A percentile compares a stretch with the other conserved stretches of the same genome.
Conservation (phyloP, 2,888 invertebrate genomes). For the Trissoscelio sp. region DNA sequence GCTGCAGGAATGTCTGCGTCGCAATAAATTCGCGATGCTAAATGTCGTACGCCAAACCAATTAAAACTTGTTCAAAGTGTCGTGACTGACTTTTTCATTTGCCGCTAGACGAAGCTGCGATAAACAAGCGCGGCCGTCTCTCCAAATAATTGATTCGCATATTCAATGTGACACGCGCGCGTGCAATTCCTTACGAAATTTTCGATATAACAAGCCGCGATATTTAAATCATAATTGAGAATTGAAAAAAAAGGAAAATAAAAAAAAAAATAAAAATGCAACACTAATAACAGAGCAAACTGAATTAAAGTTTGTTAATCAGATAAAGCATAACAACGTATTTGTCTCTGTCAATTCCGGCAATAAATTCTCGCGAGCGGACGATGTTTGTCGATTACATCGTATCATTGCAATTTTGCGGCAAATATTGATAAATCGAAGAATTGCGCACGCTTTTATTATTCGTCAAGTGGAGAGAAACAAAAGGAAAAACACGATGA, state of each 20-base stretch:
- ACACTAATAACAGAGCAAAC: too few species aligned
- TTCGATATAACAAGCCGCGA: too few species aligned
- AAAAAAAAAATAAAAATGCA: too few species aligned
- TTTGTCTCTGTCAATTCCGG: not conserved
- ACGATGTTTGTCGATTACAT: not conserved
- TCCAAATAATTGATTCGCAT: slow-evolving; percentile 58
- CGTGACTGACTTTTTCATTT: slow-evolving; percentile 51
- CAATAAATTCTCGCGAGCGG: not conserved
- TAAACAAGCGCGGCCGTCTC: slow-evolving; percentile 45
- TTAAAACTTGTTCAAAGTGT: slow-evolving; percentile 69
- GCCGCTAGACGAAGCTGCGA: slow-evolving; percentile 22
- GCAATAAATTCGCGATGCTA: slow-evolving; percentile 61
- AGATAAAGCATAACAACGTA: not conserved
- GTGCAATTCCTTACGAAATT: too few species aligned
- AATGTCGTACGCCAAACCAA: slow-evolving; percentile 67
- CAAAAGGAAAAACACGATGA: slow-evolving; percentile 10
- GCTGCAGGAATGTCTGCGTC: slow-evolving; percentile 37
- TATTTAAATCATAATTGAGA: too few species aligned
- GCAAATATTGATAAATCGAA: slow-evolving; percentile 29
- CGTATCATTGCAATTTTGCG: not conserved
- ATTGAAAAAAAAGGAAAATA: too few species aligned
- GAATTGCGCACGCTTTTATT: slow-evolving; percentile 7
- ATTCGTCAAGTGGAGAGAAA: slow-evolving; percentile 7
- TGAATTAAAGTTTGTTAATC: not conserved
- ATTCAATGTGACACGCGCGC: too few species aligned